phyloP scores from a whole-genome alignment of 2,113 vertebrate genomes.

The Oreochromis aureus region DNA sequence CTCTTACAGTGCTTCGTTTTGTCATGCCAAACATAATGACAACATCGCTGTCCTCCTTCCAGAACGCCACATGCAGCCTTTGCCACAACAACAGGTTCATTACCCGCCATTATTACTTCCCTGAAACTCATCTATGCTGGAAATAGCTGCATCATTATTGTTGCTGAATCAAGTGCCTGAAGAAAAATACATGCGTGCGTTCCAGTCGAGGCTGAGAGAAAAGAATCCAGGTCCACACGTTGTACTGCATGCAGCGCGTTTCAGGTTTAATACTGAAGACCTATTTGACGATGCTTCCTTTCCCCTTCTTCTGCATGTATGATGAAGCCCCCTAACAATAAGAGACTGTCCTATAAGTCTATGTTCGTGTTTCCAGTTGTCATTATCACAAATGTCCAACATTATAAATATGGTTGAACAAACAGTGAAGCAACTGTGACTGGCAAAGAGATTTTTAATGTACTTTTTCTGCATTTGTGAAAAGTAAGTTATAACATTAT shows the following conservation, averaged over 20 bases:
- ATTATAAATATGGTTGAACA: neutral
- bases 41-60: neutral
- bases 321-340: neutral
- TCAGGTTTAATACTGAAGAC: neutral
- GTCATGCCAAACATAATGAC: neutral
- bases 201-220: neutral
- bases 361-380: neutral
- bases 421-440: neutral
- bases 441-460: neutral
- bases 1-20: neutral
- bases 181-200: neutral
- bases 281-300: neutral
- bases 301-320: neutral
- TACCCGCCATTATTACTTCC: conserved; percentile 2
- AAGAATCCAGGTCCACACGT: neutral
- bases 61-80: neutral
- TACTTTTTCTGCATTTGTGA: neutral
- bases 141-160: neutral
- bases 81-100: conserved; percentile 1
- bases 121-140: neutral
- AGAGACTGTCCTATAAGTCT: neutral
- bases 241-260: neutral
- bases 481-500: neutral
- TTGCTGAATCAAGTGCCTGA: neutral
- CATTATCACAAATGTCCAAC: neutral